Conservation (phyloP, 2,888 invertebrate species). For the Toxonevra muliebris region DNA sequence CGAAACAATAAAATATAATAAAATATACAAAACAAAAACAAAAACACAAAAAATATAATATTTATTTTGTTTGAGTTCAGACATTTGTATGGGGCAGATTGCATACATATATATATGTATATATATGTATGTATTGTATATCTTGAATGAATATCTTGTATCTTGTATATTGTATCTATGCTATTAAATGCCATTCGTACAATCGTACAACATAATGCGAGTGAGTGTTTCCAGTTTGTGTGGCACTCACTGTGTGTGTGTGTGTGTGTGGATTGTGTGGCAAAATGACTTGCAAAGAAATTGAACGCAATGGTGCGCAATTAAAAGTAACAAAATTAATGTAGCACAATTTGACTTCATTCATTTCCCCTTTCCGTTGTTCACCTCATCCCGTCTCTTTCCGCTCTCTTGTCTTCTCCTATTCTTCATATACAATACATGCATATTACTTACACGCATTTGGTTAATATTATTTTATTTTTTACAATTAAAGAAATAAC, state of each 20-base stretch:
- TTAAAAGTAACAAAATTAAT: conserved; percentile 42
- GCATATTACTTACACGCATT: not conserved
- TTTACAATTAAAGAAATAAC: conserved; percentile 31
- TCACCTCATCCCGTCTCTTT: not conserved
- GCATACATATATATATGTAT: not conserved
- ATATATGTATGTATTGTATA: conserved; percentile 19
- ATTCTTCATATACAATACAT: not conserved
- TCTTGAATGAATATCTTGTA: no score
- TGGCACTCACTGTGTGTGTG: no score
- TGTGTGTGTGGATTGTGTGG: conserved; percentile 12
- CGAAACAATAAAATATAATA: conserved; percentile 29
- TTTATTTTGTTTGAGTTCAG: conserved; percentile 9
- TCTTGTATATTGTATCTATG: no score
- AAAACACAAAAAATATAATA: conserved; percentile 34
- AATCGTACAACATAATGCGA: no score
- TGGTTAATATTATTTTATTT: conserved; percentile 13
- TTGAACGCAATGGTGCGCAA: conserved; percentile 40
- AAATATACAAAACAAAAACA: not conserved
- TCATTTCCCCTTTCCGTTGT: conserved; percentile 4
- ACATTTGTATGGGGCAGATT: not conserved
- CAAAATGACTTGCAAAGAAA: conserved; percentile 40
- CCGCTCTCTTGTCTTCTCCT: not conserved
- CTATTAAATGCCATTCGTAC: no score
- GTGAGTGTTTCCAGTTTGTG: no score
- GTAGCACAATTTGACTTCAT: conserved; percentile 33